phyloP scores from a whole-genome alignment of 2,797 vertebrate species.

The Spinus olivaceus region DNA sequence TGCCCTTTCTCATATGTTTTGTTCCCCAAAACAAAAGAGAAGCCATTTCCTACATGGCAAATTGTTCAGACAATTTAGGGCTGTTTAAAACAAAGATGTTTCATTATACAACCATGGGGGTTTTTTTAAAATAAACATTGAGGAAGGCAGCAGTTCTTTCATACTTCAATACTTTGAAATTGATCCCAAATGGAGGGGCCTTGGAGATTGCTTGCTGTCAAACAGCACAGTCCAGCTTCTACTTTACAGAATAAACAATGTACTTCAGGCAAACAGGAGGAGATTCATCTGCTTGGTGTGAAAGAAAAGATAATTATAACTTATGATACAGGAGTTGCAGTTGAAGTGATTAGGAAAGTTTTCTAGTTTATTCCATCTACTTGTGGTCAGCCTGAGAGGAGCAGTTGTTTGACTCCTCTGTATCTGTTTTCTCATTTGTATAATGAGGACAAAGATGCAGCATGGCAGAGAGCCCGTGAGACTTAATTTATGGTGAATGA shows the following conservation, averaged over 20 bases:
- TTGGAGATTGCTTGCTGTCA: neutral
- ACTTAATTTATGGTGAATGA: neutral
- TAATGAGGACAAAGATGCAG: conserved; percentile 2
- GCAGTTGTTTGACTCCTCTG: neutral
- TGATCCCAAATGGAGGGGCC: neutral
- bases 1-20: conserved; percentile 21
- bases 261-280: neutral
- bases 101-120: neutral
- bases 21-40: neutral
- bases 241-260: neutral
- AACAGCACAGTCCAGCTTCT: neutral
- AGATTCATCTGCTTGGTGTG: neutral
- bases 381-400: neutral
- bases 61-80: neutral
- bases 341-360: neutral
- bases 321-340: neutral
- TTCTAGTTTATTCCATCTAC: neutral
- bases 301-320: neutral
- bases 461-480: neutral
- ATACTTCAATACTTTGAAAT: neutral
- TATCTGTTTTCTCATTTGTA: neutral
- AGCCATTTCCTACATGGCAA: neutral
- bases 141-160: neutral
- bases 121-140: neutral
- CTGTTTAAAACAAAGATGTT: neutral